Percentiles rank a stretch among this genome's conserved stretches.
Evolutionary conservation across 2,797 vertebrate genomes (phyloP).

Genomic region (Pogonophryne albipinna): DNA sequence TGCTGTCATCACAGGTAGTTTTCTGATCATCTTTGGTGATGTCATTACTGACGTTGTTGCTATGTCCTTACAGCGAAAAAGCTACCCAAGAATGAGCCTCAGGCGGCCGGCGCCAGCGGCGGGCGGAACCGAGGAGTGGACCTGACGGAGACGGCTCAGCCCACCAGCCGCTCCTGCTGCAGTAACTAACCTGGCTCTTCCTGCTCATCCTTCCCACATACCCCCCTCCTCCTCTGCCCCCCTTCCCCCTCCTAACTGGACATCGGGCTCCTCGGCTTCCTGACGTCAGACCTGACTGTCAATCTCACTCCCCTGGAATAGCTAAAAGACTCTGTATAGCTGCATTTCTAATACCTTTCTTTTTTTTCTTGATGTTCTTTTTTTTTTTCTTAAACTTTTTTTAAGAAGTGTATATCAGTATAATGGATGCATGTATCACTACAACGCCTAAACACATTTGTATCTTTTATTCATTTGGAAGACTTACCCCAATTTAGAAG

Average conservation of each 20-base stretch:
- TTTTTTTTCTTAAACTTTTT: conserved; percentile 82
- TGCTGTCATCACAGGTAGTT: neutral
- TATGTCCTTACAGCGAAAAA: conserved; percentile 91
- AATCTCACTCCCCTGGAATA: conserved; percentile 89
- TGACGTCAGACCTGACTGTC: conserved; percentile 80
- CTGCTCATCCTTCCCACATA: conserved; percentile 21
- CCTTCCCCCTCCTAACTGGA: conserved; percentile 86
- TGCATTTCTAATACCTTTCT: conserved; percentile 93
- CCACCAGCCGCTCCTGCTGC: conserved; percentile 94
- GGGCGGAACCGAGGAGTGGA: conserved; percentile 94
- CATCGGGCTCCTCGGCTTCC: conserved; percentile 83
- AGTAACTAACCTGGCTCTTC: conserved; percentile 89
- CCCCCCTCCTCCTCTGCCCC: conserved; percentile 28
- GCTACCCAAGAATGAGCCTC: conserved; percentile 96
- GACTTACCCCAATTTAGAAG: conserved; percentile 63
- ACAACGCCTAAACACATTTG: conserved; percentile 84
- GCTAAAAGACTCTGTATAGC: conserved; percentile 94
- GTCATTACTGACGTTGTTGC: neutral
- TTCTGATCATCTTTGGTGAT: neutral
- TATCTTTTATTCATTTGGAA: conserved; percentile 72
- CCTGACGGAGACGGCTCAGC: conserved; percentile 95
- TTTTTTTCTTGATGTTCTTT: conserved; percentile 82
- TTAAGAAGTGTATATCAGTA: conserved; percentile 87
- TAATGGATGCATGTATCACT: conserved; percentile 94
- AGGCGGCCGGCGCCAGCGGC: conserved; percentile 87